Evolutionary conservation across 2,888 invertebrate species (phyloP).

Genomic region (Cataglyphis altisquamis): DNA sequence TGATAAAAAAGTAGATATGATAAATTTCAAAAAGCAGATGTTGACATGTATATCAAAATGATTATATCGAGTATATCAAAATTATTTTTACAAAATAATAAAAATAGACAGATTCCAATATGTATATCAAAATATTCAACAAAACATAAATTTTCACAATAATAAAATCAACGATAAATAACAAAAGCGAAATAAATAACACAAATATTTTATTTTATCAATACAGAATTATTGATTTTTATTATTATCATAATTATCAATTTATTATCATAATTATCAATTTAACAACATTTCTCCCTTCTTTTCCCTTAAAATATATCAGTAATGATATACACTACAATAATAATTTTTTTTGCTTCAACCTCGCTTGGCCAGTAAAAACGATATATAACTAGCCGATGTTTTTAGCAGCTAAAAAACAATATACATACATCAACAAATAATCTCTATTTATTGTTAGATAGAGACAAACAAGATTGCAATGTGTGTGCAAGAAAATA

Average conservation of each 20-base stretch:
- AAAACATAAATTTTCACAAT: neutral
- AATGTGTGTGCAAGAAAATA: neutral
- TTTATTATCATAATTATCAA: neutral
- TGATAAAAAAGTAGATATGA: neutral
- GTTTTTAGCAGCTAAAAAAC: conserved; percentile 24
- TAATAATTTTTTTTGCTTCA: neutral
- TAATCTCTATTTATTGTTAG: neutral
- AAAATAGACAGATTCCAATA: neutral
- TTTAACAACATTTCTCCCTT: neutral
- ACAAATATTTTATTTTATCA: neutral
- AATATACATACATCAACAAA: neutral
- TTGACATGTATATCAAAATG: neutral
- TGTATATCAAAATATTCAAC: neutral
- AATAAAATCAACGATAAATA: neutral
- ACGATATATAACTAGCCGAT: conserved; percentile 29
- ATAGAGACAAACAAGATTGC: neutral
- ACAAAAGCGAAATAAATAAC: neutral
- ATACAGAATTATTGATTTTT: neutral
- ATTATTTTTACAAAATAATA: neutral
- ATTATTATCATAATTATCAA: neutral
- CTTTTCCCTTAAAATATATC: neutral
- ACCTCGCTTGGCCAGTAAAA: neutral
- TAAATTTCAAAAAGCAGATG: neutral
- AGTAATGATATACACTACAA: neutral
- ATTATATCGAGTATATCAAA: no score